Evolutionary conservation across 2,113 vertebrate species (phyloP), one percentile per base, ranked within the genome.

Genomic region (Eulemur rufifrons): DNA sequence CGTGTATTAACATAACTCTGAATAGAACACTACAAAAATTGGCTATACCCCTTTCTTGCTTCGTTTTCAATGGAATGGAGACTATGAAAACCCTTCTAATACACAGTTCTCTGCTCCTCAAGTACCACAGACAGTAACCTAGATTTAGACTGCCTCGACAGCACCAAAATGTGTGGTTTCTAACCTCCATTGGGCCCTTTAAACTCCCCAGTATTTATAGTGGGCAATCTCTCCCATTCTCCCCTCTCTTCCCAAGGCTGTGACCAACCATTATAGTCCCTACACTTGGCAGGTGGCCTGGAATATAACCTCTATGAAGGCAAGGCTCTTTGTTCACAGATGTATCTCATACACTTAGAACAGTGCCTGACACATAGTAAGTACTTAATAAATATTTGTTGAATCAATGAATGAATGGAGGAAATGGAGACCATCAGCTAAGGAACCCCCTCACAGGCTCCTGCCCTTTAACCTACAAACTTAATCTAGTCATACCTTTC

Each of bases 1-100:
- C 7, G 4, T 76, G n/a, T 63, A 71, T 64, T 84, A 77, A 82
- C 91, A 71, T 76, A 95, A 85, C 37, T 84, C 20, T 63, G 13
- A 94, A 81, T 3, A 87, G 54, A 88, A 84, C 56, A n/a, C 14
- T 52, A 45, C 8, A 74, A 82, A 95, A 97, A 69, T 12, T 39
- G 18, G 45, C 45, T 50, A 37, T 9, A 64, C 15, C 8, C 73
- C 23, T 96, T 94, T 47, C 47, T 37, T 47, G 73, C 32, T 91
- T 86, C 80, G 25, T 71, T 82, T 89, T 93, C 61, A 71, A 50
- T 45, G 59, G 45, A 85, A 86, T 8, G 25, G 34, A 97, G 66
- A 68, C 71, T 34, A 96, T 13, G 45, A 91, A 69, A 93, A 54
- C 32, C 52, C 69, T 94, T 80, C 59, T 52, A 34, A 56, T 12